Percentiles rank a stretch among this genome's conserved stretches.
phyloP scores from a whole-genome alignment of 1,140 invertebrate species.

The Cepaea nemoralis region DNA sequence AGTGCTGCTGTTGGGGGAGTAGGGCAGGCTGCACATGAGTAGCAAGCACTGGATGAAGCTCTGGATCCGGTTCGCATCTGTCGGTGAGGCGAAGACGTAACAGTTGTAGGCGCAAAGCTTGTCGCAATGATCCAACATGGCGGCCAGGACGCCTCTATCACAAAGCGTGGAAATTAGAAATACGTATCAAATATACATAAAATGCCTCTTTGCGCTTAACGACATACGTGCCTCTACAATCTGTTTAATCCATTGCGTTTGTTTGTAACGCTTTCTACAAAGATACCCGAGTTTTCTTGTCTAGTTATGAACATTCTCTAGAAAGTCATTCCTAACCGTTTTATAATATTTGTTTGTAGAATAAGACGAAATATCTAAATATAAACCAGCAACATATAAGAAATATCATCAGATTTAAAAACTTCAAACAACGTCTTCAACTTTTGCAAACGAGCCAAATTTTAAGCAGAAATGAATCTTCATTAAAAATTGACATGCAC shows the following conservation, averaged over 20 bases:
- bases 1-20: neutral
- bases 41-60: neutral
- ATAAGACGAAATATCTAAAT: no score
- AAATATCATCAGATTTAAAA: no score
- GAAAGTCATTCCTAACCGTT: no score
- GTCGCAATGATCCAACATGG: neutral
- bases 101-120: slow-evolving; percentile 11
- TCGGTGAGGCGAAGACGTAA: neutral
- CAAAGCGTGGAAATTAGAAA: no score
- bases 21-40: neutral
- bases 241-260: neutral
- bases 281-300: neutral
- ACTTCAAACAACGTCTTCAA: neutral
- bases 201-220: neutral
- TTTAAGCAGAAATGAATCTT: no score
- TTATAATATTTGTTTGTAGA: no score
- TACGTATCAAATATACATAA: no score
- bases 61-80: neutral
- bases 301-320: neutral
- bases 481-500: no score
- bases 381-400: no score
- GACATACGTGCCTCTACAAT: neutral
- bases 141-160: neutral
- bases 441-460: no score
- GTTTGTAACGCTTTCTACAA: neutral